A percentile compares a stretch with the other conserved stretches of the same genome.
Conservation (phyloP, 2,113 vertebrate species). For the Electrona antarctica region DNA sequence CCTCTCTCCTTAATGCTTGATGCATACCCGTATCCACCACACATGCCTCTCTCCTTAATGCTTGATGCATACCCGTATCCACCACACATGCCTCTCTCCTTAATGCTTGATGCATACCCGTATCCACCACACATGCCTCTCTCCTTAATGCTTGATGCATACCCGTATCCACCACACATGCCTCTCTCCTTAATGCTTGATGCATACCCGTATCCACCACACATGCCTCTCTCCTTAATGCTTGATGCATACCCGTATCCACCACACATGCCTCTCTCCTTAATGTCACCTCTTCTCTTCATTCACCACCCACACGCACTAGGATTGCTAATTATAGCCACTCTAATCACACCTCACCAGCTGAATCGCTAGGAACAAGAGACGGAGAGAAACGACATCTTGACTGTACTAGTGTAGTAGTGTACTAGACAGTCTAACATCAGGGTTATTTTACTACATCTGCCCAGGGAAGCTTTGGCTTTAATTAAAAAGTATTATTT, state of each 20-base stretch:
- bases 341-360: conserved; percentile 69
- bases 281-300: conserved; percentile 41
- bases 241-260: conserved; percentile 44
- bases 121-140: conserved; percentile 45
- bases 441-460: background rate
- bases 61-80: conserved; percentile 40
- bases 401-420: conserved; percentile 13
- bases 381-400: conserved; percentile 26
- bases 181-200: conserved; percentile 39
- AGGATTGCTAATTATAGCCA: conserved; percentile 71
- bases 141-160: conserved; percentile 44
- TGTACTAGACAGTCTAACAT: conserved; percentile 20
- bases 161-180: conserved; percentile 46
- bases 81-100: conserved; percentile 48
- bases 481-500: background rate
- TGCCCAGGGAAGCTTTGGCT: background rate
- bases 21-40: conserved; percentile 44
- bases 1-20: conserved; percentile 39
- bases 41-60: conserved; percentile 43
- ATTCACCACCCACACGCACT: conserved; percentile 64
- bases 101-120: conserved; percentile 44
- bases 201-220: conserved; percentile 49
- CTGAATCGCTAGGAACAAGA: conserved; percentile 47
- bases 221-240: conserved; percentile 43
- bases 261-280: conserved; percentile 47